phyloP scores from a whole-genome alignment of 2,797 vertebrate species.

The Pseudochirops cupreus region DNA sequence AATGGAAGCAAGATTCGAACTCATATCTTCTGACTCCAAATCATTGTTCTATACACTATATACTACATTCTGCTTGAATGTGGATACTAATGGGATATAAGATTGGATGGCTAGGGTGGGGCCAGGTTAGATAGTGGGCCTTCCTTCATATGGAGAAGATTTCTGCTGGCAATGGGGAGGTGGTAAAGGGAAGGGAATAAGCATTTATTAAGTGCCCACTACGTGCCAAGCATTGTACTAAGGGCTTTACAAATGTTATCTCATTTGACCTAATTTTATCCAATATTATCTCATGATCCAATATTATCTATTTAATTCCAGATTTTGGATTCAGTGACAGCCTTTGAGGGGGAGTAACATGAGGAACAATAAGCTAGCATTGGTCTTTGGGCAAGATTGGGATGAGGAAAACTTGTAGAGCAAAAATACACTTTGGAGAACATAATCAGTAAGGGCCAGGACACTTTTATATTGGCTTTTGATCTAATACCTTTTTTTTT shows the following conservation, averaged over 20 bases:
- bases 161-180: not conserved
- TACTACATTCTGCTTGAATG: not conserved
- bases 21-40: not conserved
- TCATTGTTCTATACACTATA: not conserved
- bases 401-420: not conserved
- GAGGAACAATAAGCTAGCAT: not conserved
- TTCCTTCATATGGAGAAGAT: not conserved
- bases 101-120: not conserved
- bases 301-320: not conserved
- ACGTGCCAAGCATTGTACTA: not conserved
- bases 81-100: not conserved
- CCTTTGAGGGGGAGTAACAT: not conserved
- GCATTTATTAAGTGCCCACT: not conserved
- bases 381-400: not conserved
- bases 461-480: slow-evolving; percentile 2
- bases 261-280: not conserved
- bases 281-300: not conserved
- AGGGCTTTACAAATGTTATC: not conserved
- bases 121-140: not conserved
- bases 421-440: not conserved
- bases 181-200: not conserved
- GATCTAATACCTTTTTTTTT: slow-evolving; percentile 2
- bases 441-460: not conserved
- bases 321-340: not conserved
- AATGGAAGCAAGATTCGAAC: not conserved